Conservation (phyloP, 2,888 invertebrate species). For the Elysia crispata region DNA sequence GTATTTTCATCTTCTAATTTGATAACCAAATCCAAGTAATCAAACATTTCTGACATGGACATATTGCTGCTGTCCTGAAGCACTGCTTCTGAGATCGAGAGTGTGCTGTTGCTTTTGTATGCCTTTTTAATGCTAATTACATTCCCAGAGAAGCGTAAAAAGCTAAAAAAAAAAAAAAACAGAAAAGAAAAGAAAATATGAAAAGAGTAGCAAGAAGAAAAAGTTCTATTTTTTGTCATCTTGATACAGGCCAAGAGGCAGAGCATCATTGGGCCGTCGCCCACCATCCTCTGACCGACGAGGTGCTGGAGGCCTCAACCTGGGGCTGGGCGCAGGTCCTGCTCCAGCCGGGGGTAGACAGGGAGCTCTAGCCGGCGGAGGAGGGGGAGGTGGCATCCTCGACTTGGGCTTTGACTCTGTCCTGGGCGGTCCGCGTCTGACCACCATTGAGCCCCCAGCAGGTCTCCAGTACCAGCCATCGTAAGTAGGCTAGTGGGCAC, state of each 20-base stretch:
- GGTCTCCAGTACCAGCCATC: slow-evolving; percentile 66
- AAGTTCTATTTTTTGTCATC: not conserved
- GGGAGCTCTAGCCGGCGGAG: slow-evolving; percentile 1
- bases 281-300: slow-evolving; percentile 54
- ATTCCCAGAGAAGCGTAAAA: no score
- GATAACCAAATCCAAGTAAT: no score
- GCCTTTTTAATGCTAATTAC: no score
- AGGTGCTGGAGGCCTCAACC: slow-evolving; percentile 12
- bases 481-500: slow-evolving; percentile 57
- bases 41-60: no score
- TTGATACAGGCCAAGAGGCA: slow-evolving; percentile 51
- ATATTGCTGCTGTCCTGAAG: no score
- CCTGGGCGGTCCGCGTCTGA: slow-evolving; percentile 57
- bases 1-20: no score
- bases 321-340: not conserved
- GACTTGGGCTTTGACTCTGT: slow-evolving; percentile 65
- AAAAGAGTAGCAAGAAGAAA: no score
- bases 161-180: no score
- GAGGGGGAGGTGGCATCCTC: slow-evolving; percentile 51
- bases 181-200: no score
- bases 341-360: slow-evolving; percentile 5
- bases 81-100: no score
- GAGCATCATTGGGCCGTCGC: slow-evolving; percentile 52
- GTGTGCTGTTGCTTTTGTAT: no score
- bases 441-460: slow-evolving; percentile 56